These are phyloP conservation scores for Leptopilina clavipes DNA, from an alignment of 1,140 invertebrate species.

Conservation along the genomic window DNA sequence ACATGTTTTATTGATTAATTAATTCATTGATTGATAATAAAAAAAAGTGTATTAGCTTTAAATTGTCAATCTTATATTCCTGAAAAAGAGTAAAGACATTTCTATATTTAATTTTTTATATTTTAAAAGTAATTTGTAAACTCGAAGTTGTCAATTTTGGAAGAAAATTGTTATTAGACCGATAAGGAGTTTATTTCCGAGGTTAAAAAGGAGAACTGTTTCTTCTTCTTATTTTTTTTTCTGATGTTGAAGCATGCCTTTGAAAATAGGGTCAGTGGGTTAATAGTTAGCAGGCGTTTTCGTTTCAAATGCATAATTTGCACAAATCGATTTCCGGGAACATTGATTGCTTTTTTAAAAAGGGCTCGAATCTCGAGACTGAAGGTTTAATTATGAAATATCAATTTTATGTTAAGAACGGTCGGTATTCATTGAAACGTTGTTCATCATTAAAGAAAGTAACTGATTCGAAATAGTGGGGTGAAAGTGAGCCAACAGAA, in stretches of 20 bases:
- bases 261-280: constrained; percentile 29
- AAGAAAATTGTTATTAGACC: background rate
- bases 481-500: constrained; percentile 67
- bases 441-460: constrained; percentile 62
- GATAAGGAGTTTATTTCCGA: background rate
- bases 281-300: constrained; percentile 18
- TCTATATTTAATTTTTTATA: no score
- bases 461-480: constrained; percentile 57
- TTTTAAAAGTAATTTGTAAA: background rate
- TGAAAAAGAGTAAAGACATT: no score
- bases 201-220: background rate
- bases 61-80: no score
- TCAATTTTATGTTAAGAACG: no score
- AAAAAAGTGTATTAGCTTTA: background rate
- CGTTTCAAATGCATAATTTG: constrained; percentile 10
- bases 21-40: background rate
- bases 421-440: background rate
- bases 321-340: constrained; percentile 12
- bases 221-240: background rate
- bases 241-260: background rate
- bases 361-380: background rate
- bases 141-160: background rate
- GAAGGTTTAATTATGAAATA: background rate
- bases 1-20: background rate
- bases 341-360: background rate